Evolutionary conservation across 2,888 invertebrate species (phyloP), one percentile per base, ranked within the genome.

Genomic region (Molorchus minor): DNA sequence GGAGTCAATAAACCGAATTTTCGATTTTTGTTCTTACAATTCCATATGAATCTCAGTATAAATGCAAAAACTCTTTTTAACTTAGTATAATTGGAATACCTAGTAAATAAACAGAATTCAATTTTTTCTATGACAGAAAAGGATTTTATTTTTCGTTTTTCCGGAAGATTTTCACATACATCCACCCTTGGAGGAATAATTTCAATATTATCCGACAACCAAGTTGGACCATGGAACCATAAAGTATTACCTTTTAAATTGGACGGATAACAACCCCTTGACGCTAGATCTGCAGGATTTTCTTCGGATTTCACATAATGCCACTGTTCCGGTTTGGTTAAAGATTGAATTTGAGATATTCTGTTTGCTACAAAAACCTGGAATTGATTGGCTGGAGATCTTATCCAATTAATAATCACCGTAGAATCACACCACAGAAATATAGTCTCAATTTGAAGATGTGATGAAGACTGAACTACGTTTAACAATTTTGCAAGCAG

Each of bases 201-300:
- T 1, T 17, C 5, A 8, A 1, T 7, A n/a, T 2, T 45, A 8
- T 3, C 4, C 3, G 19, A 19, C 3, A 51, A 17, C 51, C 51
- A 51, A 12, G 12, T 3, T 4, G 40, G 51, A 3, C 40, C 51
- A 10, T 51, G 10, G 16, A 36, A 51, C 41, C 33, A 43, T 16
- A 29, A 33, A 12, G 7, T 25, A 7, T 13, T 20, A 10, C 4
- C n/a, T 25, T 15, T n/a, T 3, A 46, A 38, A 10, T 40, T 8
- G 2, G 25, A 25, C 1, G 49, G 33, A 33, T 17, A n/a, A 12
- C 36, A 2, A 12, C 56, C 56, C 17, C 49, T 36, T 1, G 40
- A 56, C 5, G 49, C 43, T 8, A 40, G 29, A 25, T 56, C 56
- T 2, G 49, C 49, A 20, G 56, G 56, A 41, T 56, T 56, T 2